phyloP scores from a whole-genome alignment of 2,797 vertebrate species.

The Poliocrania exsul region DNA sequence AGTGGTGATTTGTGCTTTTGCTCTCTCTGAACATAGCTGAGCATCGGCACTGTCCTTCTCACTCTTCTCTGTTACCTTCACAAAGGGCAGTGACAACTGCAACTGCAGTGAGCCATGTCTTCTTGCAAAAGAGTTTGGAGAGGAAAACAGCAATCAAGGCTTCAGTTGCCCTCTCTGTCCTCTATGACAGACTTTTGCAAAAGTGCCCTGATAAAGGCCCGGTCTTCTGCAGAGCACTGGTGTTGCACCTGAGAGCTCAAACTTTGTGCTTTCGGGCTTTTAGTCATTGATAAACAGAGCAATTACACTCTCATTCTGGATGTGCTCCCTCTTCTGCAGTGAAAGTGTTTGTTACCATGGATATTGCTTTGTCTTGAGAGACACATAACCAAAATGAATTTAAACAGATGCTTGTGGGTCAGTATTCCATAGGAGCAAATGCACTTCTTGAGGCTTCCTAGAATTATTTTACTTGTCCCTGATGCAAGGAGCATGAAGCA shows the following conservation, averaged over 20 bases:
- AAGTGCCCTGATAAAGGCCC: background rate
- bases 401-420: conserved; percentile 65
- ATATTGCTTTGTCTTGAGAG: conserved; percentile 71
- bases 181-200: background rate
- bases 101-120: fast-evolving
- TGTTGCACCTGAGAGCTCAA: background rate
- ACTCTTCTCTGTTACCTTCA: background rate
- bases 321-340: conserved; percentile 27
- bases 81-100: background rate
- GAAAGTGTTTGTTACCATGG: conserved; percentile 72
- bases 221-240: background rate
- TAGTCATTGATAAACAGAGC: conserved; percentile 2
- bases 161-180: background rate
- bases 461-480: background rate
- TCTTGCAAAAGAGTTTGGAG: background rate
- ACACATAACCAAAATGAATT: conserved; percentile 48
- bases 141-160: background rate
- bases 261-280: conserved; percentile 28
- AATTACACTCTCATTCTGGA: background rate
- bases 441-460: background rate
- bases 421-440: conserved; percentile 54
- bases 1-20: background rate
- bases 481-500: background rate
- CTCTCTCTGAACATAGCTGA: background rate
- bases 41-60: background rate